Percentiles rank a stretch among this genome's conserved stretches.
These are phyloP conservation scores for Theocolax elegans DNA, from an alignment of 1,140 invertebrate species.

Conservation along the genomic window DNA sequence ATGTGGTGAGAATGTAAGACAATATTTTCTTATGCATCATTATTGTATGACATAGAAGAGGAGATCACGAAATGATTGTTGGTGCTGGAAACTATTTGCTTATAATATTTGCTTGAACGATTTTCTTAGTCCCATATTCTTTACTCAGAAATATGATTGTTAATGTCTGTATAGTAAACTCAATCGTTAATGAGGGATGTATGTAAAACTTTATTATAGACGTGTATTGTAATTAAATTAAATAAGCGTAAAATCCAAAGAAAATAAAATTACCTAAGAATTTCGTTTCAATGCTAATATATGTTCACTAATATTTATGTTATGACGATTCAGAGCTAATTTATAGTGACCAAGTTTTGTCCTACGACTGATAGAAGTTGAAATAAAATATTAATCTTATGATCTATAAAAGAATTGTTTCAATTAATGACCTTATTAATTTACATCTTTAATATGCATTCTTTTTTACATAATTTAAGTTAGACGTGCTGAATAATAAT, in stretches of 20 bases:
- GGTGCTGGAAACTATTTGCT: slow-evolving; percentile 19
- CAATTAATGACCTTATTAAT: too few relatives aligned
- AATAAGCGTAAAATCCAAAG: slow-evolving; percentile 13
- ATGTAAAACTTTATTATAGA: slow-evolving; percentile 12
- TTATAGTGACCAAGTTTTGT: neutral
- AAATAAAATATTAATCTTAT: slow-evolving; percentile 24
- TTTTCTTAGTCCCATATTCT: slow-evolving; percentile 1
- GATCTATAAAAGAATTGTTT: too few relatives aligned
- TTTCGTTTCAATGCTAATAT: neutral
- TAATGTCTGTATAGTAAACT: neutral
- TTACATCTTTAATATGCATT: too few relatives aligned
- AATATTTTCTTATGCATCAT: slow-evolving; percentile 6
- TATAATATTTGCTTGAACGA: neutral
- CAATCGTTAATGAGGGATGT: neutral
- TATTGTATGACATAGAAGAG: neutral
- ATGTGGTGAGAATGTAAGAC: neutral
- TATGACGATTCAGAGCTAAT: neutral
- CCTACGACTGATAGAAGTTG: slow-evolving; percentile 8
- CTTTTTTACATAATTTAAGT: too few relatives aligned
- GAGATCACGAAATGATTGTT: neutral
- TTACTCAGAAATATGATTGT: slow-evolving; percentile 8
- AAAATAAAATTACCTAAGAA: slow-evolving; percentile 10
- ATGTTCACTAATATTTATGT: slow-evolving; percentile 3
- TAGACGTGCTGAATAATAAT: too few relatives aligned
- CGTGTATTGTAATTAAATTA: neutral